A percentile compares a stretch with the other conserved stretches of the same genome.
Conservation (phyloP, 2,888 invertebrate genomes). For the Aphodius sticticus region DNA sequence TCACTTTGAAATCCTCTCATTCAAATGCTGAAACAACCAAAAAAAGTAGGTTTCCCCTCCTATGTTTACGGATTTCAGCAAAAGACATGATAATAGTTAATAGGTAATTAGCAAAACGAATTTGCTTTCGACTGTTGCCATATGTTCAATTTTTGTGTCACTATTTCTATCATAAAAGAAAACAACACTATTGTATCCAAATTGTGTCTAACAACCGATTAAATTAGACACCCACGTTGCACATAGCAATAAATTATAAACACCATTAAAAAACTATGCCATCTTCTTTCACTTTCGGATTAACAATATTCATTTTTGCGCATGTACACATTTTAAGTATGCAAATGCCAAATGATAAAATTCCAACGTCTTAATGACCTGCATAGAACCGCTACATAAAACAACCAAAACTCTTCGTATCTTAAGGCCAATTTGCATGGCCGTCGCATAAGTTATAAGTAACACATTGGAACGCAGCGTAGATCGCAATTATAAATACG, state of each 20-base stretch:
- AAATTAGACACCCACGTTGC: background rate
- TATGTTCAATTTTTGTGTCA: too few relatives aligned
- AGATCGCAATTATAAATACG: background rate
- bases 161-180: too few relatives aligned
- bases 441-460: background rate
- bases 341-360: background rate
- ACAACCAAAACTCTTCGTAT: background rate
- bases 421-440: background rate
- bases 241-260: background rate
- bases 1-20: too few relatives aligned
- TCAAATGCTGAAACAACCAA: too few relatives aligned
- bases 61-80: too few relatives aligned
- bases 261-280: background rate
- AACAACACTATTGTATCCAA: too few relatives aligned
- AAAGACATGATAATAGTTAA: too few relatives aligned
- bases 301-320: background rate
- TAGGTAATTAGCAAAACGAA: too few relatives aligned
- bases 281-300: background rate
- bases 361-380: background rate
- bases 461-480: background rate
- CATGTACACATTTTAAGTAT: background rate
- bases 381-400: background rate
- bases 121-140: too few relatives aligned
- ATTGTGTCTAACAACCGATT: background rate
- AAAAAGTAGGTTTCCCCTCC: too few relatives aligned